Evolutionary conservation across 2,797 vertebrate species (phyloP), one percentile per base, ranked within the genome.

Genomic region (Varecia variegata): DNA sequence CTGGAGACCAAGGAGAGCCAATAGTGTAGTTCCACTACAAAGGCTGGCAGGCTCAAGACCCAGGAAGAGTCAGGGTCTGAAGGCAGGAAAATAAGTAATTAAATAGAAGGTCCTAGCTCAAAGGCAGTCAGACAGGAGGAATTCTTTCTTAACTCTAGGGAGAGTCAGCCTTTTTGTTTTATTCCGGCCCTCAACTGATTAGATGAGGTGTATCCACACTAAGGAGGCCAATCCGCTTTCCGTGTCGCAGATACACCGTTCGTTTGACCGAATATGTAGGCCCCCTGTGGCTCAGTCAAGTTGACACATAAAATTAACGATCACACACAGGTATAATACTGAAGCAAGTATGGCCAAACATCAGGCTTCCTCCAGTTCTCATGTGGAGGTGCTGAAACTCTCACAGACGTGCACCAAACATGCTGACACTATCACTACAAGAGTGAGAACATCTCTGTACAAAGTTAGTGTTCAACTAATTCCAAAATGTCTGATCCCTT

Each of bases 391-490:
- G 4, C n/a, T 25, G 1, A 18, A 67, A 76, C 5, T 27, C 17
- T 4, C 30, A 13, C 0, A 40, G 14, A 30, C 5, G 3, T 6
- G 15, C 6, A 18, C 6, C 21, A 18, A 6, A 40, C 40, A 9
- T 15, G 43, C 38, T 58, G 32, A 38, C 30, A 47, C 38, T 5
- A 40, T 38, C 58, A 13, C 45, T 47, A 45, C 14, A 52, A 79
- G 30, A 13, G 20, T 5, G 30, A 85, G 43, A 52, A 23, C 3
- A 35, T 43, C 25, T 47, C 56, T 82, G 30, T 45, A 38, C 27
- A 67, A 88, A 54, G 18, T 85, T 38, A 62, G n/a, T 65, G 10
- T 11, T 40, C 71, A 67, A 13, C 38, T 40, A 67, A 25, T 35
- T 93, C 32, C 15, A 54, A 81, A 70, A 45, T 21, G 11, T 17